Evolutionary conservation across 2,888 invertebrate genomes (phyloP), one percentile per base, ranked within the genome.

Genomic region (Polydrusus pterygomalis): DNA sequence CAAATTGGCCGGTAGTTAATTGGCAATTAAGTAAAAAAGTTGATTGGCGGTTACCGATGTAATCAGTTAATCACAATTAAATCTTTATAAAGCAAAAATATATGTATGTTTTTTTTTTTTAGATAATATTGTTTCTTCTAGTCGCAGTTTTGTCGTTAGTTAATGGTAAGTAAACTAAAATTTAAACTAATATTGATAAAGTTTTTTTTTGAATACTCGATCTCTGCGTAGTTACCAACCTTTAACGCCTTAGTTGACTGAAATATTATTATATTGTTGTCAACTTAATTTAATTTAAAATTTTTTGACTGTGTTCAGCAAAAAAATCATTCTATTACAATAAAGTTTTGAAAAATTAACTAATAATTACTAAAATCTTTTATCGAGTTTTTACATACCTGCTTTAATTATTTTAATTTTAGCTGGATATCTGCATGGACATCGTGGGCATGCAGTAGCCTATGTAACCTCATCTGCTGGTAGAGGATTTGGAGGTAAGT

Each of bases 401-500:
- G 25, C 13, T 47, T 1, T 47, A 47, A 47, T 17, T 47, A 18
- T 38, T 60, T 38, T 18, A 10, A 17, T 11, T 51, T 34, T 13
- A 69, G 68, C 68, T 40, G 68, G 68, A 40, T 69, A 30, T 45
- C 18, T 69, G 8, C 68, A 69, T 34, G 58, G 68, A 47, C 25
- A 65, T 49, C 65, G 30, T 11, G 65, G 51, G 34, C 65, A 65
- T 49, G 65, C 65, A 1, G 34, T 65, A 34, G 47, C 65, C n/a
- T 65, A 65, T 17, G 65, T 65, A 1, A 17, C 20, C 49, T 34
- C 49, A 13, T 56, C 58, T 18, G 63, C 60, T 67, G 77, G 58
- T 18, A 60, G 78, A 15, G 71, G 74, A 18, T 49, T 65, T 49
- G 77, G 77, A 60, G 64, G 69, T 51, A 60, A 60, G n/a, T 68